Evolutionary conservation across 2,113 vertebrate genomes (phyloP).

Genomic region (Vulpes ferrilata): DNA sequence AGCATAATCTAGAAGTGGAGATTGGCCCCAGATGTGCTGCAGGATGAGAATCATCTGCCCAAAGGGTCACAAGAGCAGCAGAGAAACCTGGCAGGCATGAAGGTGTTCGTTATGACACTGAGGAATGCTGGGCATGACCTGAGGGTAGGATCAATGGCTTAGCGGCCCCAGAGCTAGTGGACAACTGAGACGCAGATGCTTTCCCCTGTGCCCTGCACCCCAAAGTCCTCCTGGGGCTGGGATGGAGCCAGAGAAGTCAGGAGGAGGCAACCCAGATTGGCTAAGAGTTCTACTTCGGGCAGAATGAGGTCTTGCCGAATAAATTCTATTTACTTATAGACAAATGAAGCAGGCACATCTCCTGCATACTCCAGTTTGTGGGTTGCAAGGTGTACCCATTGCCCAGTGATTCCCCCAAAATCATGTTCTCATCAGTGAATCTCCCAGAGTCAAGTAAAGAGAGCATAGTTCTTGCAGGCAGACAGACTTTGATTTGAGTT

Average conservation of each 20-base stretch:
- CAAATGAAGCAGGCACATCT: not conserved
- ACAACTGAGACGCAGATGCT: not conserved
- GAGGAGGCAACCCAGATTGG: not conserved
- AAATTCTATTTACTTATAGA: not conserved
- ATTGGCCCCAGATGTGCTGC: not conserved
- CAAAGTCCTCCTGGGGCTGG: not conserved
- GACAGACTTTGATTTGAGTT: not conserved
- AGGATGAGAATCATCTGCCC: not conserved
- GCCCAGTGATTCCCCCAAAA: not conserved
- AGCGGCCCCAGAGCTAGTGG: not conserved
- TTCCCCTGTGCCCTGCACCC: not conserved
- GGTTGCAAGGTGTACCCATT: not conserved
- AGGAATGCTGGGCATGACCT: not conserved
- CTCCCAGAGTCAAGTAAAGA: not conserved
- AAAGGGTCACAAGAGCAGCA: not conserved
- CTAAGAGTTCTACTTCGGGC: not conserved
- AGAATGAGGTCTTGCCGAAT: not conserved
- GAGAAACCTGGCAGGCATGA: not conserved
- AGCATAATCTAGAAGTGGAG: not conserved
- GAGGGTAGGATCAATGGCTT: not conserved
- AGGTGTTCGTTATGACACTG: not conserved
- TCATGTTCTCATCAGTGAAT: not conserved
- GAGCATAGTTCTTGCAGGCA: not conserved
- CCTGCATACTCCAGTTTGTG: not conserved
- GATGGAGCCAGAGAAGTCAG: not conserved